phyloP scores from a whole-genome alignment of 2,888 invertebrate genomes.

The Idaea aversata region DNA sequence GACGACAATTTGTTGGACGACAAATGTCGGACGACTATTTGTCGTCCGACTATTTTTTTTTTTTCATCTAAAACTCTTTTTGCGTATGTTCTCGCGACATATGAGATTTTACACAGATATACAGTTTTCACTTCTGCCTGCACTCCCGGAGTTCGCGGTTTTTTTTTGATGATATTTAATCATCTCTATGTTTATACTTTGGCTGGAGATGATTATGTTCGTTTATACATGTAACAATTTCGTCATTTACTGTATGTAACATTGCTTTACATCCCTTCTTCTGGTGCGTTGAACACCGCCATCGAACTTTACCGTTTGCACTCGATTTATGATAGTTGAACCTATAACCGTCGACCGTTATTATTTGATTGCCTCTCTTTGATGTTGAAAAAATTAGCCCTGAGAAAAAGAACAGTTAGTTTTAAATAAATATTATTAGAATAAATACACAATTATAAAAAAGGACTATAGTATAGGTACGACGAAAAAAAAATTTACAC shows the following conservation, averaged over 20 bases:
- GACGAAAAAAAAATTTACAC: no score
- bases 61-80: no score
- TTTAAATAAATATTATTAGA: background rate
- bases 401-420: conserved; percentile 7
- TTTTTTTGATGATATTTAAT: background rate
- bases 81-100: no score
- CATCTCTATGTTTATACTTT: background rate
- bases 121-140: no score
- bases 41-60: no score
- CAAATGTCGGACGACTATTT: no score
- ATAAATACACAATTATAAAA: background rate
- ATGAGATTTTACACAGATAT: no score
- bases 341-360: conserved; percentile 9
- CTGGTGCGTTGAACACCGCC: conserved; percentile 28
- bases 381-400: conserved; percentile 18
- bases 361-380: conserved; percentile 17
- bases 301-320: conserved; percentile 7
- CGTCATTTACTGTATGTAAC: conserved; percentile 31
- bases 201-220: conserved; percentile 29
- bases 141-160: no score
- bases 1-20: no score
- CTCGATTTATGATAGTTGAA: conserved; percentile 4
- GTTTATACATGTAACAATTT: conserved; percentile 30
- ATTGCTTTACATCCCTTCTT: conserved; percentile 36
- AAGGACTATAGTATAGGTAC: no score